Conservation (phyloP, 2,113 vertebrate species). For the Myiopsitta monachus region DNA sequence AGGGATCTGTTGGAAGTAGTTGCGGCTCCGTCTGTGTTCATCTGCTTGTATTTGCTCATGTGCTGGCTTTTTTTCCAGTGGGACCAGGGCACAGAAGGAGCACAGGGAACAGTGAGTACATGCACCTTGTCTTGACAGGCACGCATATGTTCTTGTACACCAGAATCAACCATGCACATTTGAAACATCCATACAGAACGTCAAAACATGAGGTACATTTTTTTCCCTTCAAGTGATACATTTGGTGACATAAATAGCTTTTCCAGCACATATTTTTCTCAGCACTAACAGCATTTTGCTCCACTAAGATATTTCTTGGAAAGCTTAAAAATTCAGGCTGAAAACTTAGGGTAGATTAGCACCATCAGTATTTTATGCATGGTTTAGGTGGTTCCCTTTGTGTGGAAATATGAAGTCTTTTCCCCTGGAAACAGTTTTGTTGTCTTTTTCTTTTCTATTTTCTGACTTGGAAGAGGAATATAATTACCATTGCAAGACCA, state of each 20-base stretch:
- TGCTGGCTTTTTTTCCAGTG: neutral
- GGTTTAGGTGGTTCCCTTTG: neutral
- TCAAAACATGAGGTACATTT: neutral
- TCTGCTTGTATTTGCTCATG: neutral
- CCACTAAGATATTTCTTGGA: neutral
- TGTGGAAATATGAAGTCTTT: neutral
- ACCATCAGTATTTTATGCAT: neutral
- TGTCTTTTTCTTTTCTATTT: neutral
- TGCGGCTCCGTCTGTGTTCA: neutral
- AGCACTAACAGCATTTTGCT: neutral
- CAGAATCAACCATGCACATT: neutral
- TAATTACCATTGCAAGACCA: constrained; percentile 10
- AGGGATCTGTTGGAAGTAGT: neutral
- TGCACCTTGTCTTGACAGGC: neutral
- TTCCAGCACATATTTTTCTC: neutral
- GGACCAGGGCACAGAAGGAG: neutral
- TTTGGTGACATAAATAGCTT: neutral
- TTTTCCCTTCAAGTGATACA: neutral
- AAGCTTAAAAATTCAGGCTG: neutral
- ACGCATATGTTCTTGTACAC: neutral
- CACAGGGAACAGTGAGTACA: neutral
- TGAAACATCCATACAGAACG: neutral
- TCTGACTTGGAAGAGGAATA: neutral
- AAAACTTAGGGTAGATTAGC: neutral
- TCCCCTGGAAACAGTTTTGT: neutral